Conservation (phyloP, 2,888 invertebrate species). For the Scrobipalpa atriplicella region DNA sequence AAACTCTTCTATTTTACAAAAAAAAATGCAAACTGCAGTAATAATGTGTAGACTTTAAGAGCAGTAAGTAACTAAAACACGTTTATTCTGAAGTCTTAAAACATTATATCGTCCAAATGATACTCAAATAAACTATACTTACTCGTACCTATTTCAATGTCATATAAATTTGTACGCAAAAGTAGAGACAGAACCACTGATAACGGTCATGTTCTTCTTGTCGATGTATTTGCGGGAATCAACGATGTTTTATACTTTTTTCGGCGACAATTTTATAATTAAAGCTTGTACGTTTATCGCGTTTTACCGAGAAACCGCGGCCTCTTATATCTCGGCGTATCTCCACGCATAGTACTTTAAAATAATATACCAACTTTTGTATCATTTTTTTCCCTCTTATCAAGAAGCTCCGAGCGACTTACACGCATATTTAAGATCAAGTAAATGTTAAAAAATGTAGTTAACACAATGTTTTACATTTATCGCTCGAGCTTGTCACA, state of each 20-base stretch:
- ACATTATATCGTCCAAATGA: too few relatives aligned
- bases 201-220: background rate
- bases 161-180: background rate
- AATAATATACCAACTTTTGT: slow-evolving; percentile 51
- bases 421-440: slow-evolving; percentile 26
- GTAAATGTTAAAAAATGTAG: slow-evolving; percentile 26
- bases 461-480: slow-evolving; percentile 41
- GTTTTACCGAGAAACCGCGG: slow-evolving; percentile 64
- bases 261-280: slow-evolving; percentile 76
- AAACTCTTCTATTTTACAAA: background rate
- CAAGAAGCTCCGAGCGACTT: slow-evolving; percentile 32
- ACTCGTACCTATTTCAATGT: too few relatives aligned
- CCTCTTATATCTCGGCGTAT: slow-evolving; percentile 61
- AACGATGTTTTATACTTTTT: slow-evolving; percentile 58
- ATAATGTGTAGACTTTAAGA: too few relatives aligned
- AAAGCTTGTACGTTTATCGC: slow-evolving; percentile 69
- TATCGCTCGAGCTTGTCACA: slow-evolving; percentile 35
- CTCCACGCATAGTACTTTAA: slow-evolving; percentile 51
- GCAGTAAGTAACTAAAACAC: too few relatives aligned
- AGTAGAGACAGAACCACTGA: background rate
- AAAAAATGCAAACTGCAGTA: background rate
- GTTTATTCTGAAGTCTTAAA: too few relatives aligned
- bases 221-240: slow-evolving; percentile 48
- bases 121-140: too few relatives aligned
- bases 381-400: slow-evolving; percentile 36